A percentile compares a stretch with the other conserved stretches of the same genome.
These are phyloP conservation scores for Liparis tanakae DNA, from an alignment of 2,797 vertebrate genomes.

Conservation along the genomic window DNA sequence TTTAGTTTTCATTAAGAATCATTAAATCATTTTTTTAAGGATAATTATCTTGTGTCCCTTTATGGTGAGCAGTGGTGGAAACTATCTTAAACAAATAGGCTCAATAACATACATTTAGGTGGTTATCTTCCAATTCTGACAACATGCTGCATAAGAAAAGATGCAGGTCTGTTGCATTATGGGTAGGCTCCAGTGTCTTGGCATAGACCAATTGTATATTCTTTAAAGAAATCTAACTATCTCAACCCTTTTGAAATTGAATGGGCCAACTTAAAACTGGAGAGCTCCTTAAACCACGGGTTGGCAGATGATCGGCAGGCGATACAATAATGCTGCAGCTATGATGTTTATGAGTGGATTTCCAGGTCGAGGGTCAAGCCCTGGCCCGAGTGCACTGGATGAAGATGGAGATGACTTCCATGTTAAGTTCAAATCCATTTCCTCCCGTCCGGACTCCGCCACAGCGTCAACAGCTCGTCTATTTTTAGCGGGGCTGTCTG, in stretches of 20 bases:
- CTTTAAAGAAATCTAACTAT: neutral
- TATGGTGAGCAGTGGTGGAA: neutral
- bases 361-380: slow-evolving; percentile 6
- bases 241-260: neutral
- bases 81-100: neutral
- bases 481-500: slow-evolving; percentile 61
- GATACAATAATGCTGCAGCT: neutral
- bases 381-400: neutral
- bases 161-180: neutral
- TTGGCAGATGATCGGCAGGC: neutral
- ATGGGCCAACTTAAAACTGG: neutral
- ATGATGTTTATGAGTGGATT: slow-evolving; percentile 4
- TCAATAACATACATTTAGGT: neutral
- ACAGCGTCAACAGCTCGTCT: slow-evolving; percentile 35
- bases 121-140: neutral
- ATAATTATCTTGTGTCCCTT: neutral
- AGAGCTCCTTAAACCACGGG: neutral
- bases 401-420: slow-evolving; percentile 12
- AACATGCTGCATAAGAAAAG: neutral
- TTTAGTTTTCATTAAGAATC: no score
- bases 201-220: neutral
- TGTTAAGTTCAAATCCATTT: neutral
- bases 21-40: no score
- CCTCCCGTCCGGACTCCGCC: slow-evolving; percentile 13
- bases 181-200: neutral